Evolutionary conservation across 1,140 invertebrate species (phyloP).

Genomic region (Hypothenemus hampei): DNA sequence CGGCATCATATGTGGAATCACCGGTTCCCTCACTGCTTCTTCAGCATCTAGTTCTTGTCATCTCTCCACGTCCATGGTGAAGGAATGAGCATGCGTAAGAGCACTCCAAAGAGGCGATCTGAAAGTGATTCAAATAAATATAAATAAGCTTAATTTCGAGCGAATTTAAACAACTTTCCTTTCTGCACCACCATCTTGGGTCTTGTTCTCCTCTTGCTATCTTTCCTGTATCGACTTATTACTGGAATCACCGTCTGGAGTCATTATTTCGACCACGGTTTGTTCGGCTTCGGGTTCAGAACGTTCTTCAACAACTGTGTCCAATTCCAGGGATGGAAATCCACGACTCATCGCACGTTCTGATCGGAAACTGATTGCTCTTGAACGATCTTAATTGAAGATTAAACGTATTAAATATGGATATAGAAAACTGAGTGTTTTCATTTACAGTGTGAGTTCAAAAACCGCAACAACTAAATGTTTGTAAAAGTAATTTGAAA

Average conservation of each 20-base stretch:
- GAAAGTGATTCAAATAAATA: slow-evolving; percentile 7
- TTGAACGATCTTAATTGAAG: slow-evolving; percentile 37
- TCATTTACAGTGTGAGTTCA: too few species aligned
- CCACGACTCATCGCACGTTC: slow-evolving; percentile 59
- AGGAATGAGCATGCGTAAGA: slow-evolving; percentile 56
- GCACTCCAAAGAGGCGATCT: slow-evolving; percentile 62
- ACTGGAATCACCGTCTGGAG: slow-evolving; percentile 53
- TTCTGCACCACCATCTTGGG: too few species aligned
- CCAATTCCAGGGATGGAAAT: slow-evolving; percentile 68
- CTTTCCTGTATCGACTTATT: slow-evolving; percentile 45
- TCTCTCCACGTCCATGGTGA: slow-evolving; percentile 47
- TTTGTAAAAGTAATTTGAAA: too few species aligned
- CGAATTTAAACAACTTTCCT: too few species aligned
- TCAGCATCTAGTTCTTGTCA: slow-evolving; percentile 38
- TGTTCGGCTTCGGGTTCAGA: slow-evolving; percentile 61
- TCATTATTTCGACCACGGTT: slow-evolving; percentile 49
- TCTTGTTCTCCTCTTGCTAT: slow-evolving; percentile 46
- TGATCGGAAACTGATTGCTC: slow-evolving; percentile 61
- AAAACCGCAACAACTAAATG: too few species aligned
- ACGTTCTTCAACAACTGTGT: slow-evolving; percentile 75
- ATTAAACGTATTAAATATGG: too few species aligned
- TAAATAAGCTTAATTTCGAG: too few species aligned
- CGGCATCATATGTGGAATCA: slow-evolving; percentile 41
- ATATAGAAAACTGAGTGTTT: too few species aligned
- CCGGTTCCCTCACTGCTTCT: slow-evolving; percentile 33